Evolutionary conservation across 92 coral and sea anemone genomes (phyloP).

Genomic region (Phenganax stokvisi): DNA sequence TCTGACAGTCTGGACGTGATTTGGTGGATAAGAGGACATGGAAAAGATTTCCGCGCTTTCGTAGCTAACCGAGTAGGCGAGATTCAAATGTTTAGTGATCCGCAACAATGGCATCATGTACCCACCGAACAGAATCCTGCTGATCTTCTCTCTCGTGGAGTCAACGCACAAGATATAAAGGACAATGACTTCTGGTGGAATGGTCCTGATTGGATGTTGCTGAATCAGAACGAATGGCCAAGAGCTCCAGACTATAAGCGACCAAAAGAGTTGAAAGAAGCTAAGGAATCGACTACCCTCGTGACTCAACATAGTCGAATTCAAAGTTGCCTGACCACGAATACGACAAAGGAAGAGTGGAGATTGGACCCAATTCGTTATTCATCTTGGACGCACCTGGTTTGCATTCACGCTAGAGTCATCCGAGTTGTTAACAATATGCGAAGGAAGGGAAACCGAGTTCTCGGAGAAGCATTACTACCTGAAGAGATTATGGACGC

Average conservation of each 20-base stretch:
- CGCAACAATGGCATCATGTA: constrained; percentile 47
- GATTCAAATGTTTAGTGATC: constrained; percentile 50
- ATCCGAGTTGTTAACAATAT: neutral
- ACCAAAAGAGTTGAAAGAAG: constrained; percentile 34
- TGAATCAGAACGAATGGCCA: no score
- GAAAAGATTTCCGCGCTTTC: constrained; percentile 51
- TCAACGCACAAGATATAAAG: constrained; percentile 18
- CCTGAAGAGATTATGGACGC: constrained; percentile 39
- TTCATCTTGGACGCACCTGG: constrained; percentile 42
- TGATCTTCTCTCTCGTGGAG: constrained; percentile 41
- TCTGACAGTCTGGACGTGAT: constrained; percentile 52
- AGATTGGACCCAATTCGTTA: constrained; percentile 48
- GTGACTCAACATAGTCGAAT: constrained; percentile 13
- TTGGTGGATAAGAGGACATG: constrained; percentile 49
- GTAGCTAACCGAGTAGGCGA: constrained; percentile 50
- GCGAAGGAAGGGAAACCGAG: neutral
- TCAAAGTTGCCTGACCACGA: constrained; percentile 1
- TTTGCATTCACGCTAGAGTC: constrained; percentile 41
- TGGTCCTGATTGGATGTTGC: no score
- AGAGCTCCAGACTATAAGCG: neutral
- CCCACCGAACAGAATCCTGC: constrained; percentile 33
- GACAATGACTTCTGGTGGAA: neutral
- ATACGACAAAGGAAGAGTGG: constrained; percentile 27
- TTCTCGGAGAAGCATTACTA: neutral
- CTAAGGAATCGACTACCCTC: constrained; percentile 8